Base-by-base conservation (phyloP, 2,797 vertebrate species). In the Gallinago stenura region DNA sequence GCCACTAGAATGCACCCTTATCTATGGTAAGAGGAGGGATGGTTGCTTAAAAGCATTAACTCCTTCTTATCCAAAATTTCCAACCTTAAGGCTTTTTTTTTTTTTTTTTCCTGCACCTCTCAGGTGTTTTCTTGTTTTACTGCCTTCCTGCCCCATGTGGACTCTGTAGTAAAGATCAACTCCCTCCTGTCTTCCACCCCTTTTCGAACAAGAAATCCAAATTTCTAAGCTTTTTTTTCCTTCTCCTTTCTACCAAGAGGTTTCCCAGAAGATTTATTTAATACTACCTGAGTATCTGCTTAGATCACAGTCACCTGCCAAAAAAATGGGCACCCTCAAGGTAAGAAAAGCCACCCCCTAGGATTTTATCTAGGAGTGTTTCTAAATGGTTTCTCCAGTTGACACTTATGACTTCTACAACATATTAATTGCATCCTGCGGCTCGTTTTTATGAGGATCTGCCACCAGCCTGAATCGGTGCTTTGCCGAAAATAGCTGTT, bases 1-100 rank as follows among this genome's bases (percentile, higher is more conserved):
- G 96, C 97, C 98, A 98, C 98, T 98, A 98, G 98, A 98, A 98
- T 98, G 98, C 98, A 98, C 97, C 94, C 98, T 98, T 97, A 98
- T 98, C 98, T 98, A 96, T 97, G 97, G 94, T 97, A 98, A 98
- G 96, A 83, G 93, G 72, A 87, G 2, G 41, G 57, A 60, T 77
- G 71, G 60, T 88, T 81, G 83, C 87, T 94, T 91, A 85, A 94
- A 96, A 96, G 70, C 75, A 54, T 97, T 96, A 97, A 96, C 93
- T 97, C 92, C 70, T 78, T 58, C 84, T 95, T 93, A 68, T 51
- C 94, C 90, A 93, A 71, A 81, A 79, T 87, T 79, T 84, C 45
- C 53, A 53, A 22, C 75, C 57, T 81, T 19, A 48, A 94, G 64
- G 33, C 31, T 48, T 86, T 75, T 71, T 61, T 26, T 91, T 65